A percentile compares a stretch with the other conserved stretches of the same genome.
Conservation (phyloP, 1,140 invertebrate genomes). For the Drosophila nigrodunni region DNA sequence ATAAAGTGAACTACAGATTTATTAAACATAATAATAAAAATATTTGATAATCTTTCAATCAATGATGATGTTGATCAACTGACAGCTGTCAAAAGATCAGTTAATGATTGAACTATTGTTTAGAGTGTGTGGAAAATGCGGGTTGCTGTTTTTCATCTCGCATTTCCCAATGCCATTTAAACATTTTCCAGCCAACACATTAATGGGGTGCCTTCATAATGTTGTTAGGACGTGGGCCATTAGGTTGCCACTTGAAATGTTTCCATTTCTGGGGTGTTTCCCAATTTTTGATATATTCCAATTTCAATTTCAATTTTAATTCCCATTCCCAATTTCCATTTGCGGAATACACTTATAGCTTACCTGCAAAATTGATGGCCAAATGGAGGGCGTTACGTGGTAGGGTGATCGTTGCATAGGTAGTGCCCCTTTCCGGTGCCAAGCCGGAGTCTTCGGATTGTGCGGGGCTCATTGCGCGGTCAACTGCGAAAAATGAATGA, state of each 20-base stretch:
- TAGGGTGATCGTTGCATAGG: constrained; percentile 84
- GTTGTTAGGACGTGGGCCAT: constrained; percentile 13
- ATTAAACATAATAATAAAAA: constrained; percentile 30
- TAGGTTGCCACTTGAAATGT: constrained; percentile 21
- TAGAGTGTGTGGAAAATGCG: constrained; percentile 24
- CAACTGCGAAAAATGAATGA: constrained; percentile 62
- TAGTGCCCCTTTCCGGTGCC: constrained; percentile 83
- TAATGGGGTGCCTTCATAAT: constrained; percentile 25
- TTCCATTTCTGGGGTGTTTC: constrained; percentile 1
- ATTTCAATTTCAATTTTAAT: background rate
- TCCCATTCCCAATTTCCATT: background rate
- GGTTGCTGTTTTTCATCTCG: constrained; percentile 37
- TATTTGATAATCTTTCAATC: constrained; percentile 45
- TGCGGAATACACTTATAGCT: constrained; percentile 25
- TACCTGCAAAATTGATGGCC: constrained; percentile 84
- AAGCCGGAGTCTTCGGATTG: constrained; percentile 84
- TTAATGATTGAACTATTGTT: constrained; percentile 26
- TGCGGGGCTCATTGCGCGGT: constrained; percentile 84
- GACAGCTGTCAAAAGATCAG: constrained; percentile 58
- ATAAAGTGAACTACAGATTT: constrained; percentile 5
- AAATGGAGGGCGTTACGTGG: constrained; percentile 79
- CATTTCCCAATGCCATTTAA: constrained; percentile 10
- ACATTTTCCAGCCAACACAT: constrained; percentile 22
- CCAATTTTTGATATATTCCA: background rate
- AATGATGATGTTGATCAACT: constrained; percentile 42